These are phyloP conservation scores for Protaetia brevitarsis DNA, from an alignment of 1,140 invertebrate genomes.

Conservation along the genomic window DNA sequence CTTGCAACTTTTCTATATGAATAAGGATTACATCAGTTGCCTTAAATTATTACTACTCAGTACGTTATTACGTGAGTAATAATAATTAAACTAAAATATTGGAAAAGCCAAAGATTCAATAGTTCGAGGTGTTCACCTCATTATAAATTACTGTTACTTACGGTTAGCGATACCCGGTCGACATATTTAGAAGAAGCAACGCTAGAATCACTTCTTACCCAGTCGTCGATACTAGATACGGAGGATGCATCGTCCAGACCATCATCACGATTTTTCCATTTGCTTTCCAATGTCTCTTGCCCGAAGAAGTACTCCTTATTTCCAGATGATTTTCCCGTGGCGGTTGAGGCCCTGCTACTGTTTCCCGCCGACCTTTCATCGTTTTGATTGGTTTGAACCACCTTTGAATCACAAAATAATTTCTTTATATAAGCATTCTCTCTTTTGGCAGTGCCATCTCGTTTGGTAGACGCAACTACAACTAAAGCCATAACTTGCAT, in stretches of 20 bases:
- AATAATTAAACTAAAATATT: neutral
- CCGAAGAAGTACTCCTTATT: slow-evolving; percentile 45
- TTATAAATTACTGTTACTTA: neutral
- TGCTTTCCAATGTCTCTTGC: slow-evolving; percentile 40
- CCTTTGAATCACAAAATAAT: slow-evolving; percentile 30
- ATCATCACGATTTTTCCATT: slow-evolving; percentile 36
- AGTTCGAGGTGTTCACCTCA: neutral
- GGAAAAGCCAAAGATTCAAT: neutral
- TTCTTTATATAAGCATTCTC: neutral
- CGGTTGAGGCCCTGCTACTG: slow-evolving; percentile 36
- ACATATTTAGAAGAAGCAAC: slow-evolving; percentile 43
- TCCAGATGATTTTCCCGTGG: slow-evolving; percentile 29
- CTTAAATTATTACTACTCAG: too few species aligned
- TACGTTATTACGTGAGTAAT: neutral
- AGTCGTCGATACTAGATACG: slow-evolving; percentile 45
- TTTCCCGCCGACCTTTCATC: slow-evolving; percentile 36
- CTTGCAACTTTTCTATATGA: too few species aligned
- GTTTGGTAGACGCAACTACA: neutral
- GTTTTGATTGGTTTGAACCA: slow-evolving; percentile 42
- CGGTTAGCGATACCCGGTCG: slow-evolving; percentile 32
- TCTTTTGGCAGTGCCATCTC: neutral
- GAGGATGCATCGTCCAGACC: slow-evolving; percentile 38
- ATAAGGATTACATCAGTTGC: too few species aligned
- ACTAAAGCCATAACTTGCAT: slow-evolving; percentile 16
- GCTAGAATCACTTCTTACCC: slow-evolving; percentile 42